phyloP scores from a whole-genome alignment of 2,888 invertebrate species.

The Cheilosia pagana region DNA sequence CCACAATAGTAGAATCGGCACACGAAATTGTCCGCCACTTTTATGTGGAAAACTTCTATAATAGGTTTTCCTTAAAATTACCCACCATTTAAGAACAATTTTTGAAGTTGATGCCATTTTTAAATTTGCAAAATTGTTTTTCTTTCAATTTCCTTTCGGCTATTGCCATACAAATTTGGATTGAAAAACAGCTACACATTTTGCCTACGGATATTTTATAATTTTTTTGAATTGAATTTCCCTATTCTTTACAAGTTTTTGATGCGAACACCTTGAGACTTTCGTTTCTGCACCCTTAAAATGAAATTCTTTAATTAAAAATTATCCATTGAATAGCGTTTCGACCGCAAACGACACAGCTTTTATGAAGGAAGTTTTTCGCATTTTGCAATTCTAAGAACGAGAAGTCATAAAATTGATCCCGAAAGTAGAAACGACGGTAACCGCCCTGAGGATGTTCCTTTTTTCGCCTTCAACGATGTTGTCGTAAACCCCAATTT shows the following conservation, averaged over 20 bases:
- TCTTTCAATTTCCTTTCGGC: conserved; percentile 21
- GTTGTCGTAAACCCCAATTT: conserved; percentile 64
- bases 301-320: conserved; percentile 67
- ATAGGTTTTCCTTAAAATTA: neutral
- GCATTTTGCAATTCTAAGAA: conserved; percentile 41
- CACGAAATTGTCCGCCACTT: too few species aligned
- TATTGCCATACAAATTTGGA: neutral
- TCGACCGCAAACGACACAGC: conserved; percentile 37
- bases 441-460: conserved; percentile 40
- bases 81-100: neutral
- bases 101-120: neutral
- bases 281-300: conserved; percentile 23
- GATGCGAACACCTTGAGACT: neutral
- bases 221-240: conserved; percentile 56
- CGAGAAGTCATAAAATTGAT: conserved; percentile 38
- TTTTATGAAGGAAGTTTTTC: conserved; percentile 53
- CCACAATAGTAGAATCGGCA: too few species aligned
- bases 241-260: conserved; percentile 6
- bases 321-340: conserved; percentile 61
- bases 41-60: too few species aligned
- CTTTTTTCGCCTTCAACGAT: conserved; percentile 53
- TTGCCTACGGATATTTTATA: conserved; percentile 39
- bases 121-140: neutral
- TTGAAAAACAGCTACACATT: conserved; percentile 6
- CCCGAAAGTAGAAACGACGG: conserved; percentile 33